Base-by-base conservation (phyloP, 1,140 invertebrate species). In the Phortica variegata region DNA sequence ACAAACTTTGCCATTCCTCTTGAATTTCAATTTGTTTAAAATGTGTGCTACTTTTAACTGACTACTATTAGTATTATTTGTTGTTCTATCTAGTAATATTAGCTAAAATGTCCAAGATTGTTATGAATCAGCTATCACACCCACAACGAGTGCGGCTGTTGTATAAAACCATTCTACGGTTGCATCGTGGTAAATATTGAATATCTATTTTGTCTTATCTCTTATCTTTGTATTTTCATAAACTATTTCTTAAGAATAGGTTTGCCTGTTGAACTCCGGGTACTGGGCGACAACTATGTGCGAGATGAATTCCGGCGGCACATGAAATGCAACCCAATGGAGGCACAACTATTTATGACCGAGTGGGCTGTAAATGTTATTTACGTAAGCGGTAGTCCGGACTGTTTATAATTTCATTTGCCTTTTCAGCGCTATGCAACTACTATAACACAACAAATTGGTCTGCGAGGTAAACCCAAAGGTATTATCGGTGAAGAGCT, bases 321-420 rank as follows among this genome's bases (percentile, higher is more conserved):
- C 70, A 90, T 93, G 73, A 83, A 80, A n/a, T 91, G 88, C 53
- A 83, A 81, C 44, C 76, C 79, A 9, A 76, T 81, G 39, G 87
- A 92, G 75, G 82, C 89, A 9, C 73, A 80, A 18, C 78, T 88
- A 5, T 96, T 97, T 73, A 83, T 95, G 75, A 84, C 82, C 20
- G 92, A 93, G 79, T 97, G 93, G 93, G 86, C 88, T 32, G 92
- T 94, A 80, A 84, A 83, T 79, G n/a, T n/a, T n/a, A n/a, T 53
- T 63, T 68, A 60, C 57, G 51, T 52, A 50, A 60, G 15, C 6
- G 19, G 4, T 26, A 26, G 6, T n/a, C 8, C 9, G 4, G 18
- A 6, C 8, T 7, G 10, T n/a, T 29, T 20, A 26, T 32, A 34
- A 15, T 42, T 39, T 17, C 1, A 15, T 23, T 5, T 31, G 2